Conservation (phyloP, 2,888 invertebrate genomes). For the Tetropium fuscum region DNA sequence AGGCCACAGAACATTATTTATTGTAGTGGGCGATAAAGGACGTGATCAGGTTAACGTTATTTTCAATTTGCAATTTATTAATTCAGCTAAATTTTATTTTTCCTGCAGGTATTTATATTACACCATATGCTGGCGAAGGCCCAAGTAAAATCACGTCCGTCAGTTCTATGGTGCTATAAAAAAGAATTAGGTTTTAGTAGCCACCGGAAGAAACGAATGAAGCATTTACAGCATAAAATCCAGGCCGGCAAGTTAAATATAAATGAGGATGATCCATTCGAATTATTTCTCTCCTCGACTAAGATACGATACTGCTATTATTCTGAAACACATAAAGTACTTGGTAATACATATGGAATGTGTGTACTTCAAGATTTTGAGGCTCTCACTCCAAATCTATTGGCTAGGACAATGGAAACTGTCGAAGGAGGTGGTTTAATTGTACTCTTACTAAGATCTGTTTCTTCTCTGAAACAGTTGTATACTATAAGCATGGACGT, state of each 20-base stretch:
- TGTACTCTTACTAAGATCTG: conserved; percentile 85
- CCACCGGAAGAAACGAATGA: conserved; percentile 93
- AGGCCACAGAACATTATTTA: conserved; percentile 94
- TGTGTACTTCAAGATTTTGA: conserved; percentile 93
- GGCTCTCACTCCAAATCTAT: conserved; percentile 95
- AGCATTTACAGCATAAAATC: conserved; percentile 83
- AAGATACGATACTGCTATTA: conserved; percentile 98
- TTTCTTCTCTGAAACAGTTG: conserved; percentile 91
- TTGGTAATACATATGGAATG: conserved; percentile 91
- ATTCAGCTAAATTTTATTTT: conserved; percentile 5
- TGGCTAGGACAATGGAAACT: conserved; percentile 97
- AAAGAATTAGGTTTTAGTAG: conserved; percentile 75
- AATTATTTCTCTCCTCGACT: conserved; percentile 94
- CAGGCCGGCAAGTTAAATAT: conserved; percentile 89
- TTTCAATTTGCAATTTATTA: no score
- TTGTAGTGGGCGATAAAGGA: conserved; percentile 95
- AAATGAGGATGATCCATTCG: conserved; percentile 96
- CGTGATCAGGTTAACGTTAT: conserved; percentile 84
- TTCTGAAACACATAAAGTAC: conserved; percentile 96
- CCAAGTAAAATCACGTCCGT: conserved; percentile 90
- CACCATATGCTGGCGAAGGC: conserved; percentile 98
- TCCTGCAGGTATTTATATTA: conserved; percentile 88
- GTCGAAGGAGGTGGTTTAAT: conserved; percentile 90
- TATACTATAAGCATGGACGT: conserved; percentile 99
- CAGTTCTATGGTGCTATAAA: conserved; percentile 99